Evolutionary conservation across 2,888 invertebrate genomes (phyloP).

Genomic region (Phytoseiulus persimilis): DNA sequence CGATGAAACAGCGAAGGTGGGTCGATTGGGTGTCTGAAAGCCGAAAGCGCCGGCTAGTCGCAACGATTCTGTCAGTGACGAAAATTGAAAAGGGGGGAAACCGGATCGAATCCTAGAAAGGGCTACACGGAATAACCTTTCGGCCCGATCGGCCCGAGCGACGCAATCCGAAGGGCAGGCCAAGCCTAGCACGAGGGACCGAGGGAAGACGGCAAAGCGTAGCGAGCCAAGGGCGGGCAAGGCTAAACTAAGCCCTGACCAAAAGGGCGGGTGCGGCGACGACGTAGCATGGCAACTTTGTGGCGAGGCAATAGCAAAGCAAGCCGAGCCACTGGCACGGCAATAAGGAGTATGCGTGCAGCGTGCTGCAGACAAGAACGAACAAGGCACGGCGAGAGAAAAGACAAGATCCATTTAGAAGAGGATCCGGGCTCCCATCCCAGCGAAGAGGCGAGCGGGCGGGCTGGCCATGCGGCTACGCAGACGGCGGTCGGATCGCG

Average conservation of each 20-base stretch:
- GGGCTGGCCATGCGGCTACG: neutral
- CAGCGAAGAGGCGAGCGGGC: neutral
- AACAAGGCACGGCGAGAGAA: neutral
- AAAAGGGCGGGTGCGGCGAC: neutral
- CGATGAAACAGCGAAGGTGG: no score
- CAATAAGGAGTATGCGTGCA: constrained; percentile 5
- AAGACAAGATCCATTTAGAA: constrained; percentile 19
- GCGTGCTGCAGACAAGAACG: neutral
- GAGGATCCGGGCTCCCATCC: neutral
- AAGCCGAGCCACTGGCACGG: neutral
- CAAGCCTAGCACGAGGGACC: neutral
- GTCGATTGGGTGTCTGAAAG: no score
- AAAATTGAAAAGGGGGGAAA: no score
- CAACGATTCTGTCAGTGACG: no score
- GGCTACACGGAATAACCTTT: no score
- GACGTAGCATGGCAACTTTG: neutral
- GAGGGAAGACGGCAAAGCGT: neutral
- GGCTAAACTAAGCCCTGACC: neutral
- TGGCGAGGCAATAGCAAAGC: neutral
- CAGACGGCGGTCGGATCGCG: constrained; percentile 21
- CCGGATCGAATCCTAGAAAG: no score
- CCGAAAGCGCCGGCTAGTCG: no score
- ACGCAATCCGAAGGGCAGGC: neutral
- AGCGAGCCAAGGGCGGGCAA: neutral
- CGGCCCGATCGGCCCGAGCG: neutral